phyloP scores from a whole-genome alignment of 2,797 vertebrate species.

The Gymnocypris eckloni region DNA sequence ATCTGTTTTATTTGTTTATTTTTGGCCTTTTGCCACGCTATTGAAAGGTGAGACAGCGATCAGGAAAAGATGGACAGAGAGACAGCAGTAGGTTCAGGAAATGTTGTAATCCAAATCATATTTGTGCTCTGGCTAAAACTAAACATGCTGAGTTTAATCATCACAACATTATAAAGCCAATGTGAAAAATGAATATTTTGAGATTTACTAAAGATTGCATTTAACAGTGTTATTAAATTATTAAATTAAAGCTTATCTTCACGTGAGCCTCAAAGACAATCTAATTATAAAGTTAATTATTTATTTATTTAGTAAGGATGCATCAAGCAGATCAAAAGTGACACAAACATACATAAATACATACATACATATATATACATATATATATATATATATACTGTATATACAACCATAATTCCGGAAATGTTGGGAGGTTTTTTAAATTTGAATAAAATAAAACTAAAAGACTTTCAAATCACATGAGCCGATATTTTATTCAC shows the following conservation, averaged over 20 bases:
- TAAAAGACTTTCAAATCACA: too few relatives aligned
- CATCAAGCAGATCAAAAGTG: neutral
- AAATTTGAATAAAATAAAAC: too few relatives aligned
- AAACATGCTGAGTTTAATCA: slow-evolving; percentile 1
- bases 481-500: too few relatives aligned
- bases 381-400: neutral
- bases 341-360: neutral
- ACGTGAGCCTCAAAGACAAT: neutral
- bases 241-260: neutral
- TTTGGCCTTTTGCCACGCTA: neutral
- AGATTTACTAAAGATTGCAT: neutral
- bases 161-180: neutral
- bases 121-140: neutral
- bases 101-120: neutral
- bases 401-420: neutral
- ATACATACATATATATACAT: neutral
- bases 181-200: neutral
- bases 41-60: neutral
- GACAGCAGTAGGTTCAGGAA: neutral
- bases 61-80: neutral
- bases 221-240: neutral
- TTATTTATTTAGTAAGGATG: neutral
- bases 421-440: too few relatives aligned
- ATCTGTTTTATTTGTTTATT: slow-evolving; percentile 27
- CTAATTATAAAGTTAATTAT: neutral